phyloP scores from a whole-genome alignment of 2,888 invertebrate species.

The Rhagophthalmus giganteus region DNA sequence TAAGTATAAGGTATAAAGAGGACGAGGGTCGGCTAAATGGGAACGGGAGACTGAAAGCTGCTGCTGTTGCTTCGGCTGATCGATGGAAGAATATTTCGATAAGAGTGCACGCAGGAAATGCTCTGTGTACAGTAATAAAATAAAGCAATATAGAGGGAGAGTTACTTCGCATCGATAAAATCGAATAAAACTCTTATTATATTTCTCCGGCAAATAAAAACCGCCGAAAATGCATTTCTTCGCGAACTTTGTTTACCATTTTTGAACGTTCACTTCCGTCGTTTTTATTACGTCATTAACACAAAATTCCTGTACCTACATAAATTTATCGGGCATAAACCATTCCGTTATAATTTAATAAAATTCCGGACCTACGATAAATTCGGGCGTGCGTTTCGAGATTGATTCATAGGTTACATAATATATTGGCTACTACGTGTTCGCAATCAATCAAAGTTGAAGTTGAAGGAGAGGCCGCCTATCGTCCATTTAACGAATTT shows the following conservation, averaged over 20 bases:
- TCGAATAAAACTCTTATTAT: constrained; percentile 22
- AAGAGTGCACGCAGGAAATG: constrained; percentile 32
- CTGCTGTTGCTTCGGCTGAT: constrained; percentile 31
- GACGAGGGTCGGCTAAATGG: constrained; percentile 27
- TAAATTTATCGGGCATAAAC: not conserved
- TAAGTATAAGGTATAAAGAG: constrained; percentile 34
- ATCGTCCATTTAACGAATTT: too few relatives aligned
- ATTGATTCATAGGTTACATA: constrained; percentile 2
- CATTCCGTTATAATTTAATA: not conserved
- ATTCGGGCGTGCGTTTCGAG: not conserved
- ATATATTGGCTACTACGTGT: constrained; percentile 10
- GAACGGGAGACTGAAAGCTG: constrained; percentile 33
- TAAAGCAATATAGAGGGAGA: constrained; percentile 12
- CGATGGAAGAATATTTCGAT: constrained; percentile 34
- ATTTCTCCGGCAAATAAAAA: constrained; percentile 4
- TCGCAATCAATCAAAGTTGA: constrained; percentile 4
- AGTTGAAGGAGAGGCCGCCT: too few relatives aligned
- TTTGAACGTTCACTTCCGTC: constrained; percentile 5
- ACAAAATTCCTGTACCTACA: not conserved
- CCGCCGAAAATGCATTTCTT: constrained; percentile 9
- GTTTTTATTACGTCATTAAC: not conserved
- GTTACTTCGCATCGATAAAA: constrained; percentile 21
- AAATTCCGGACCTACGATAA: not conserved
- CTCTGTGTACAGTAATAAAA: constrained; percentile 21
- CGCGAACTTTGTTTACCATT: constrained; percentile 12